Evolutionary conservation across 2,888 invertebrate genomes (phyloP).

Genomic region (Catocala nupta): DNA sequence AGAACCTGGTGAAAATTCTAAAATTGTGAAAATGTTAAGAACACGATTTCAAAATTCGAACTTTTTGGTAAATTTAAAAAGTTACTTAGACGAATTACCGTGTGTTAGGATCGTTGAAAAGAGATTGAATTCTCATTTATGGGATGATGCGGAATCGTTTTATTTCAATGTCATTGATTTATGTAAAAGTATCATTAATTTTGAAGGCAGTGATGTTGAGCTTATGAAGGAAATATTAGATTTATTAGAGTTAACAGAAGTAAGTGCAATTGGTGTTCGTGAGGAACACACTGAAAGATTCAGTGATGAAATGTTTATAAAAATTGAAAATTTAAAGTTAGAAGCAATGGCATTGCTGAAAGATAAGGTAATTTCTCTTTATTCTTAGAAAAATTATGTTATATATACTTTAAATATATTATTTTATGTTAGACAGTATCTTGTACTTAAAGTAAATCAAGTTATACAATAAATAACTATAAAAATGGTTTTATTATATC

Average conservation of each 20-base stretch:
- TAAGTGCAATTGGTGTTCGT: slow-evolving; percentile 69
- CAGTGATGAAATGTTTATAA: slow-evolving; percentile 76
- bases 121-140: slow-evolving; percentile 75
- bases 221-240: slow-evolving; percentile 62
- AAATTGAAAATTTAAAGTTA: slow-evolving; percentile 59
- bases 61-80: slow-evolving; percentile 69
- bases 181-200: slow-evolving; percentile 70
- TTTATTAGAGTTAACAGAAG: slow-evolving; percentile 66
- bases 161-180: slow-evolving; percentile 65
- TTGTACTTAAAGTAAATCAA: too few species aligned
- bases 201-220: slow-evolving; percentile 60
- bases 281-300: slow-evolving; percentile 78
- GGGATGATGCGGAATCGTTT: slow-evolving; percentile 78
- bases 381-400: not conserved
- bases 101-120: slow-evolving; percentile 73
- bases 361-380: slow-evolving; percentile 59
- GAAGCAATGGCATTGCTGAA: slow-evolving; percentile 54
- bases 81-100: slow-evolving; percentile 69
- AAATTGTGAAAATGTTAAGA: slow-evolving; percentile 67
- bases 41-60: slow-evolving; percentile 68
- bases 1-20: slow-evolving; percentile 68
- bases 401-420: too few species aligned
- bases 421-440: too few species aligned
- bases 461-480: too few species aligned
- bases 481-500: too few species aligned